Conservation (phyloP, 2,888 invertebrate species). For the Erebia aethiops region DNA sequence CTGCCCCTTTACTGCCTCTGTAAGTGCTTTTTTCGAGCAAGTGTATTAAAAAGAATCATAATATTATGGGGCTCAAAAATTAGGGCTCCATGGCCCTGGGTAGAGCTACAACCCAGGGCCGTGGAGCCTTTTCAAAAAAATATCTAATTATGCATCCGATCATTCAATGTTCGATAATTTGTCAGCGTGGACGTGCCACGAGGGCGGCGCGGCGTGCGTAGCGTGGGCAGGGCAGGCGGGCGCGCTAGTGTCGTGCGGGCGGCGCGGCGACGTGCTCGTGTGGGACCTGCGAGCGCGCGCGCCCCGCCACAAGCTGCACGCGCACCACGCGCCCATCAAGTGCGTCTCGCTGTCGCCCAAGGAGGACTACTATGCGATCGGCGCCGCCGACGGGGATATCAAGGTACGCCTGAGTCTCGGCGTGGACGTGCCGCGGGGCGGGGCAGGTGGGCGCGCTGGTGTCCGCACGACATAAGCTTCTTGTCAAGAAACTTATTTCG, state of each 20-base stretch:
- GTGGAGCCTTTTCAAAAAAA: no score
- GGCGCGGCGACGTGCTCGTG: slow-evolving; percentile 97
- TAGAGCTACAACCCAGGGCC: no score
- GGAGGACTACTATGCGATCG: slow-evolving; percentile 98
- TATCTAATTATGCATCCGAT: no score
- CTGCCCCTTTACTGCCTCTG: no score
- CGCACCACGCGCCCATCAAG: slow-evolving; percentile 97
- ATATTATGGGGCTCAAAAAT: no score
- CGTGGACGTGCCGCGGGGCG: neutral
- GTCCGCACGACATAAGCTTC: no score
- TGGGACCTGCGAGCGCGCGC: slow-evolving; percentile 97
- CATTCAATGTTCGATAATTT: neutral
- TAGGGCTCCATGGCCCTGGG: no score
- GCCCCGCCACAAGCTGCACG: slow-evolving; percentile 91
- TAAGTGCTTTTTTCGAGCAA: no score
- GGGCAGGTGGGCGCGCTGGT: no score
- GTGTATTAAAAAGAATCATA: no score
- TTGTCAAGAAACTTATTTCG: no score
- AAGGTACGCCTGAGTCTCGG: slow-evolving; percentile 83
- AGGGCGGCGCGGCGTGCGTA: slow-evolving; percentile 50
- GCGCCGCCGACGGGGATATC: slow-evolving; percentile 95
- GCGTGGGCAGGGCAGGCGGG: slow-evolving; percentile 94
- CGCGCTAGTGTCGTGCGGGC: slow-evolving; percentile 96
- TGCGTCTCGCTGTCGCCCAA: slow-evolving; percentile 96
- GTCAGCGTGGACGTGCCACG: slow-evolving; percentile 51